Evolutionary conservation across 2,888 invertebrate genomes (phyloP), one percentile per base, ranked within the genome.

Genomic region (Drymonia ruficornis): DNA sequence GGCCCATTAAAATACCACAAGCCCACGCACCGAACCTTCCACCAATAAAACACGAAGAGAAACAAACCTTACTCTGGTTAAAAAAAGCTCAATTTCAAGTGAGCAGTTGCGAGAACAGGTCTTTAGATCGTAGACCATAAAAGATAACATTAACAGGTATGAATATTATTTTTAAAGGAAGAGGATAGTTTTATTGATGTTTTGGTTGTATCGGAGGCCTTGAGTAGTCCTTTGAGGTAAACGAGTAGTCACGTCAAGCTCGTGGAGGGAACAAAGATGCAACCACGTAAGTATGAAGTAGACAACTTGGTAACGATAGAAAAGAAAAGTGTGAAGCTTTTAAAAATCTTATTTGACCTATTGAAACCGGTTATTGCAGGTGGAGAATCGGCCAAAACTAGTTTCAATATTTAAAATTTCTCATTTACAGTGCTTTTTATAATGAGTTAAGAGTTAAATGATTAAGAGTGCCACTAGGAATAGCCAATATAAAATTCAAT

Each of bases 1-100:
- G 69, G 59, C 66, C 79, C 76, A 86, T 86, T 84, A 86, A 84
- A 81, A 85, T 85, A 83, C 84, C 84, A 68, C 61, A 67, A 61
- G 52, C 77, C 80, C 75, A 82, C 82, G 81, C 79, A 43, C 43
- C 49, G 53, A 70, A 58, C 70, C 64, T 62, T 63, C 55, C 49
- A 53, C 47, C 56, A 29, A 34, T 28, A 42, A 28, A 18, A 19
- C 52, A 52, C 72, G 65, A 53, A 55, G 70, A 50, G 71, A 78
- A 74, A 73, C 65, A 61, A 55, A 67, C 70, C 70, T 72, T 83
- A 75, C 71, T 52, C 49, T 50, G 13, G 13, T 36, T 36, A 0
- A n/a, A 52, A 63, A 67, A 58, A 54, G 74, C 69, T 53, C 55
- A 59, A 59, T 62, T 68, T 74, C 49, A 51, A 48, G 15, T 13